Conservation (phyloP, 1,140 invertebrate species). For the Pseudomyrmex flavicornis region DNA sequence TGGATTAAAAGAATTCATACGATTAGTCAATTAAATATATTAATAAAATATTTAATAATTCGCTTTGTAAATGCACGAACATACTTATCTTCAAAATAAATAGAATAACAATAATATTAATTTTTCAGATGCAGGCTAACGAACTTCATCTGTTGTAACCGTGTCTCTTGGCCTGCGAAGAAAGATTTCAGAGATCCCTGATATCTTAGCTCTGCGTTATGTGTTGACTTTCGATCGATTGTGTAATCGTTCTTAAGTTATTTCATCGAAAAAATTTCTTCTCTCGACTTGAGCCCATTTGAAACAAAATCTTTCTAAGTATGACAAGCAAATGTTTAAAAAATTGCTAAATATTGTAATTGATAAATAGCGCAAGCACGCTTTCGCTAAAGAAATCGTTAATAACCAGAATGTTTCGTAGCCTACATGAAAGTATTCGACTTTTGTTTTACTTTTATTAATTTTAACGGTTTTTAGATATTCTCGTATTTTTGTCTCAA, state of each 20-base stretch:
- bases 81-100: too few relatives aligned
- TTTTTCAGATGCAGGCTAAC: slow-evolving; percentile 69
- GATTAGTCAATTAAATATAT: too few relatives aligned
- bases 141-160: slow-evolving; percentile 73
- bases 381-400: neutral
- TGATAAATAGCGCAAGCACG: neutral
- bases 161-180: slow-evolving; percentile 31
- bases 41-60: too few relatives aligned
- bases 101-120: slow-evolving; percentile 31
- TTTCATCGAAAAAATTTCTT: neutral
- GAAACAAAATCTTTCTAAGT: neutral
- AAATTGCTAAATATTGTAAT: slow-evolving; percentile 35
- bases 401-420: neutral
- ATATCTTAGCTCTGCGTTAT: slow-evolving; percentile 63
- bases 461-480: slow-evolving; percentile 39
- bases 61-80: too few relatives aligned
- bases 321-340: neutral
- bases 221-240: slow-evolving; percentile 54
- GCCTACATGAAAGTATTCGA: slow-evolving; percentile 1
- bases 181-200: slow-evolving; percentile 32
- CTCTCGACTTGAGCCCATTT: slow-evolving; percentile 1
- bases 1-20: neutral
- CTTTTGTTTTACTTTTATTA: neutral
- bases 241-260: slow-evolving; percentile 32
- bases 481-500: neutral